These are phyloP conservation scores for Pterois miles DNA, from an alignment of 2,797 vertebrate genomes.

Conservation along the genomic window DNA sequence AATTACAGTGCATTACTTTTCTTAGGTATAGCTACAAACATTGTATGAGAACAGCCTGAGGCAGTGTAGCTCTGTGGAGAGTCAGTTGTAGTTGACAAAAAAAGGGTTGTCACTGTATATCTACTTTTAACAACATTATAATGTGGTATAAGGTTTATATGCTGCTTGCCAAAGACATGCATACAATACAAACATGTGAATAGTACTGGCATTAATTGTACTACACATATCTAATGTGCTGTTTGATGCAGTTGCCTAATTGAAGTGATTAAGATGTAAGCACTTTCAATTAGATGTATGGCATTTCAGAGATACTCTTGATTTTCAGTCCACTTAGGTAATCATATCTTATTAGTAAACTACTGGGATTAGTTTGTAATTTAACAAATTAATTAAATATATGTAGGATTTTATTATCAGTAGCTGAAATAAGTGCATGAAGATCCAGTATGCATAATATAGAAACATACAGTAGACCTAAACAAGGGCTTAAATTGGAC, in stretches of 20 bases:
- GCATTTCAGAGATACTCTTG: slow-evolving; percentile 13
- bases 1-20: no score
- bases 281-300: background rate
- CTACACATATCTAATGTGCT: background rate
- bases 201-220: background rate
- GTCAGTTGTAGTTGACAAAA: background rate
- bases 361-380: background rate
- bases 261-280: slow-evolving; percentile 8
- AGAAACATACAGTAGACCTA: background rate
- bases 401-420: background rate
- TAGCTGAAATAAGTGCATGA: slow-evolving; percentile 8
- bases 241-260: background rate
- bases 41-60: no score
- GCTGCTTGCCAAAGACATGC: background rate
- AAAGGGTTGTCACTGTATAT: background rate
- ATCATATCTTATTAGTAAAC: background rate
- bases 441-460: slow-evolving; percentile 5
- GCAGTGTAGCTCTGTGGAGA: background rate
- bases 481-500: background rate
- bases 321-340: background rate
- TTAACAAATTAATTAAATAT: background rate
- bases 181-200: background rate
- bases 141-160: background rate
- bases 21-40: no score
- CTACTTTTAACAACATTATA: background rate